These are phyloP conservation scores for Coracopsis vasa DNA, from an alignment of 2,113 vertebrate genomes.

Conservation along the genomic window DNA sequence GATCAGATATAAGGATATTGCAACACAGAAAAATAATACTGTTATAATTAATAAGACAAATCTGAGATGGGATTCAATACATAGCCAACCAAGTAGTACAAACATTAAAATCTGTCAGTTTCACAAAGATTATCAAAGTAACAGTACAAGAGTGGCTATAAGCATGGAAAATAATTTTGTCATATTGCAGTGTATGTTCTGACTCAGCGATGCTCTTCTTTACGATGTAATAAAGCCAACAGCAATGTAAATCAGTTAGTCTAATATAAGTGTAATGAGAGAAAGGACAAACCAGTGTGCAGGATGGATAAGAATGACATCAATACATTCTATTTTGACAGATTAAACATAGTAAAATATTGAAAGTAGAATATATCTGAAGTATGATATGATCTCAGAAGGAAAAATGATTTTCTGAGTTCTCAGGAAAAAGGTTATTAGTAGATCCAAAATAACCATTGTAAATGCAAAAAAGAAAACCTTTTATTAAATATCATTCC, in stretches of 20 bases:
- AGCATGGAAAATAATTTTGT: slow-evolving; percentile 67
- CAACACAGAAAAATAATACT: background rate
- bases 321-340: slow-evolving; percentile 57
- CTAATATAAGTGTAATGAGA: slow-evolving; percentile 55
- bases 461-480: background rate
- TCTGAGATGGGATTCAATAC: background rate
- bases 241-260: slow-evolving; percentile 60
- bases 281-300: slow-evolving; percentile 64
- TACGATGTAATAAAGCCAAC: slow-evolving; percentile 60
- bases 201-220: slow-evolving; percentile 47
- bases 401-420: slow-evolving; percentile 4
- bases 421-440: slow-evolving; percentile 16
- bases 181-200: slow-evolving; percentile 58
- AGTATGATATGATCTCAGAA: slow-evolving; percentile 46
- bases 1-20: background rate
- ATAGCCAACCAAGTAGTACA: background rate
- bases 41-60: slow-evolving; percentile 27
- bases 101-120: background rate
- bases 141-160: background rate
- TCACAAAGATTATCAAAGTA: background rate
- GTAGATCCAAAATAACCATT: background rate
- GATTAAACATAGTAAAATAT: slow-evolving; percentile 71
- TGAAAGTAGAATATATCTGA: slow-evolving; percentile 58
- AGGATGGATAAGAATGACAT: slow-evolving; percentile 65
- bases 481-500: background rate